Base-by-base conservation (phyloP, 1,140 invertebrate genomes). In the Achatina immaculata region DNA sequence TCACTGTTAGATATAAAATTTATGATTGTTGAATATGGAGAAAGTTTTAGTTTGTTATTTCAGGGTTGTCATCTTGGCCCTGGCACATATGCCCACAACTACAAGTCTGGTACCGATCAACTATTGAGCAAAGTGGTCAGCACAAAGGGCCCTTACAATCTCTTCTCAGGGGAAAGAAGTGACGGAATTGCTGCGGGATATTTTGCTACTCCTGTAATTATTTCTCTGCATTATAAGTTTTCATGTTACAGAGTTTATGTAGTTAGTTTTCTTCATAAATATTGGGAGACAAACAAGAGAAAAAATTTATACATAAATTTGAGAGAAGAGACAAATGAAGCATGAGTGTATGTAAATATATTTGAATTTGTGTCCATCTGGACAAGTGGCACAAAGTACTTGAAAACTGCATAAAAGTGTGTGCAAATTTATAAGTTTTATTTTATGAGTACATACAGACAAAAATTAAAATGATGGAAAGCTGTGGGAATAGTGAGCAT, bases 61-160 rank as follows among this genome's bases (percentile, higher is more conserved):
- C 82, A 90, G 90, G 89, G 89, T 42, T 90, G 85, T 55, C 83
- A 86, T 72, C 81, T 90, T 1, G 89, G 89, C 42, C 90, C 90
- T 65, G 90, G 90, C 21, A 90, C 86, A 0, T 91, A 91, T 77
- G n/a, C n/a, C n/a, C n/a, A n/a, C n/a, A 86, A 88, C 28, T 88
- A 87, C 78, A 85, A 86, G 66, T 87, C 86, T 73, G 89, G 85
- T 65, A 84, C 85, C n/a, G 86, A 90, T 14, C 80, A 90, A 55
- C 78, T 86, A 31, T 58, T 83, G 31, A 86, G 83, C 45, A 89
- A 90, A 82, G 83, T 86, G 9, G 87, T 85, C 40, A 90, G 90
- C 78, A 14, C 84, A 24, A 83, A 89, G 78, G 90, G 90, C 6
- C 89, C 90, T 16, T 91, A 90, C 81, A 87, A 90, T 69, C 78